Percentiles rank a stretch among this genome's conserved stretches.
These are phyloP conservation scores for Drosophila siamana DNA, from an alignment of 2,888 invertebrate species.

Conservation along the genomic window DNA sequence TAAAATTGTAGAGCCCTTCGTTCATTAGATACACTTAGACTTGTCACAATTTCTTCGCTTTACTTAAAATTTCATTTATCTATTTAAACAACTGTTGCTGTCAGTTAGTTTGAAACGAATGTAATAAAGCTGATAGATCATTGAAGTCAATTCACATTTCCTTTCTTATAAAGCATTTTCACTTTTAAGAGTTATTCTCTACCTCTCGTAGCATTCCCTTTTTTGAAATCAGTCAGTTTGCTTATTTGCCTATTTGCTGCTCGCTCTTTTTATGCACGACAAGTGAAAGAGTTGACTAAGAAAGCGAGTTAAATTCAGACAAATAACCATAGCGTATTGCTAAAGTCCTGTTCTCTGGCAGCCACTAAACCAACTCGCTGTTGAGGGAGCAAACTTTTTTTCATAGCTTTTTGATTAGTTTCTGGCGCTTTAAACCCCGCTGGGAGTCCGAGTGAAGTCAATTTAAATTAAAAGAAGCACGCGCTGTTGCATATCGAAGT, in stretches of 20 bases:
- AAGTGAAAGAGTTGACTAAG: conserved; percentile 17
- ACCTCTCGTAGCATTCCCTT: too few relatives aligned
- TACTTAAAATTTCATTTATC: not conserved
- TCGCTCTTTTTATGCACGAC: not conserved
- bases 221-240: not conserved
- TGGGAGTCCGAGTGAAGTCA: conserved; percentile 64
- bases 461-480: conserved; percentile 75
- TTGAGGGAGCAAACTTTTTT: conserved; percentile 27
- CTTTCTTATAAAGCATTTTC: too few relatives aligned
- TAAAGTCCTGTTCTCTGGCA: conserved; percentile 17
- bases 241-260: not conserved
- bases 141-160: too few relatives aligned
- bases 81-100: too few relatives aligned
- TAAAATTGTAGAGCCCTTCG: not conserved
- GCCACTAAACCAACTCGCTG: conserved; percentile 36
- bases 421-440: conserved; percentile 72
- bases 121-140: not conserved
- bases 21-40: not conserved
- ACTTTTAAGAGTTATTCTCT: not conserved
- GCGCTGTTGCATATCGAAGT: conserved; percentile 69
- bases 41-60: not conserved
- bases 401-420: conserved; percentile 73
- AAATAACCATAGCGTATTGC: conserved; percentile 20
- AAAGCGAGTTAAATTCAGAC: conserved; percentile 11
- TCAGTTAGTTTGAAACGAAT: not conserved